Conservation (phyloP, 2,113 vertebrate genomes). For the Albula glossodonta region DNA sequence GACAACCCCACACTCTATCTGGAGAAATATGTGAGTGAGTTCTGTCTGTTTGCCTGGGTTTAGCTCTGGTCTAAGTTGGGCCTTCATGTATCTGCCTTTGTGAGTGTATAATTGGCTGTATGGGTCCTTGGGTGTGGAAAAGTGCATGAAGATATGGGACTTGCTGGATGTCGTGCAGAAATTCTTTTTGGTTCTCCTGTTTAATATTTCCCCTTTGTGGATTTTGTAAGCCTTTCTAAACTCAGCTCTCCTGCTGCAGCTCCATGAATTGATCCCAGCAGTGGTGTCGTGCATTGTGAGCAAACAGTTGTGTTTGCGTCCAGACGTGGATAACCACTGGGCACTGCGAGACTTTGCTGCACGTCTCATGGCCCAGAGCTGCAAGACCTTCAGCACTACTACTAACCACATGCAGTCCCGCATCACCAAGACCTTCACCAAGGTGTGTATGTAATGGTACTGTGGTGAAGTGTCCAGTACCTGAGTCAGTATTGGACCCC, state of each 20-base stretch:
- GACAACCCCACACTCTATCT: conserved; percentile 91
- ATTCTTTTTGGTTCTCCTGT: background rate
- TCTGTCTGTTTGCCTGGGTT: background rate
- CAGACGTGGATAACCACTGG: conserved; percentile 94
- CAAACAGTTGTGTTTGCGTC: conserved; percentile 88
- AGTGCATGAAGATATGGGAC: background rate
- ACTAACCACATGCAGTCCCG: conserved; percentile 92
- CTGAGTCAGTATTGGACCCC: too few relatives aligned
- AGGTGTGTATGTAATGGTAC: conserved; percentile 58
- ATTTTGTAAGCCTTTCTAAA: background rate
- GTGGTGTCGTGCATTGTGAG: conserved; percentile 92
- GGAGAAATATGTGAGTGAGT: conserved; percentile 93
- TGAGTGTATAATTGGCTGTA: too few relatives aligned
- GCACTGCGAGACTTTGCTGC: conserved; percentile 88
- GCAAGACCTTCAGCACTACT: conserved; percentile 93
- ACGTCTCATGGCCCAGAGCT: conserved; percentile 90
- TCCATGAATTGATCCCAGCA: conserved; percentile 88
- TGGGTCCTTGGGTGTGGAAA: too few relatives aligned
- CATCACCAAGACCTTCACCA: conserved; percentile 92
- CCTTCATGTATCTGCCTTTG: background rate
- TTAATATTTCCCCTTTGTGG: background rate
- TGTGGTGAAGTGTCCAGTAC: background rate
- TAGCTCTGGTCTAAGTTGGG: too few relatives aligned
- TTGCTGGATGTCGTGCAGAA: background rate
- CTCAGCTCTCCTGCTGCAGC: conserved; percentile 53